Evolutionary conservation across 2,797 vertebrate species (phyloP), one percentile per base, ranked within the genome.

Genomic region (Phrynocephalus forsythii): DNA sequence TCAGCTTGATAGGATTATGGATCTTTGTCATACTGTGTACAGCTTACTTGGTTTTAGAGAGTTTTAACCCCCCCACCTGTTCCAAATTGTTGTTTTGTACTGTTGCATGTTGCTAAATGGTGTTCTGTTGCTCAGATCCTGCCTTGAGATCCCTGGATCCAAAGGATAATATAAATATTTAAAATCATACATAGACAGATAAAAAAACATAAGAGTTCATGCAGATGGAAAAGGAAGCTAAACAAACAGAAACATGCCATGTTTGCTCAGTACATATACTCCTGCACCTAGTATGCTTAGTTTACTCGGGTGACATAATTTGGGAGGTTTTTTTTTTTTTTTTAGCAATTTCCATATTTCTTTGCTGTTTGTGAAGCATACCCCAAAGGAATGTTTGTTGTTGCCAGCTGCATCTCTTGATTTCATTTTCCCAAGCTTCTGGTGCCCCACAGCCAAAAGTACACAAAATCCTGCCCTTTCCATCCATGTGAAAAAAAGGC

Each of bases 281-380:
- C 72, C 56, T 82, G 79, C 44, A 82, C 13, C 44, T 85, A 79
- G 24, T 69, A 85, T 60, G 48, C 79, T 85, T 50, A 48, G 30
- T 82, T 85, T 69, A n/a, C 48, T 69, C 22, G 24, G 68, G 44
- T 76, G 48, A 85, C 33, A 76, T 85, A 56, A 76, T 56, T 60
- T 76, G 78, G 26, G 69, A 79, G 44, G 1, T 44, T 44, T 44
- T 33, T 33, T 33, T 33, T 33, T 28, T 80, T 67, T 30, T 68
- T 69, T 82, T 44, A 82, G 87, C 60, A 81, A 82, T 88, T 85
- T 85, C 72, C 71, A 76, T 85, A 85, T 82, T 85, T 71, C 73
- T 81, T 80, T 20, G 3, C 33, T 38, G 75, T 86, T 2, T 79
- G 69, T 1, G 71, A 44, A 88, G 18, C 77, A 77, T 79, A 86